Conservation (phyloP, 1,140 invertebrate species). For the Euschistus heros region DNA sequence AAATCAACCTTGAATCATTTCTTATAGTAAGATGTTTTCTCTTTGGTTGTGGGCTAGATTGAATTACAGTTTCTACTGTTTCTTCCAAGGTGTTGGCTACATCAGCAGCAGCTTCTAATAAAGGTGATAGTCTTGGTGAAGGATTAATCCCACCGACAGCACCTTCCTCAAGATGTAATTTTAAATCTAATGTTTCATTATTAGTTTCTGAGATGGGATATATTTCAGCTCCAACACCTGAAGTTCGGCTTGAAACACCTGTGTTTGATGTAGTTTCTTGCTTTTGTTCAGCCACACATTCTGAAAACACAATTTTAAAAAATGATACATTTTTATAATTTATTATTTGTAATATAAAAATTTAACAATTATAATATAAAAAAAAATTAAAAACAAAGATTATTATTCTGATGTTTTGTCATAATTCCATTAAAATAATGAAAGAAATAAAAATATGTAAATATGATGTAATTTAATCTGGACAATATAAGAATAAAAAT, state of each 20-base stretch:
- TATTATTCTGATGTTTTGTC: no score
- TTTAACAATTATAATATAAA: no score
- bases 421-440: no score
- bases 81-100: constrained; percentile 55
- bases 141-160: not conserved
- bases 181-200: not conserved
- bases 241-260: constrained; percentile 2
- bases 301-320: not conserved
- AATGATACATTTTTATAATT: not conserved
- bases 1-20: constrained; percentile 34
- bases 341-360: not conserved
- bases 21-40: constrained; percentile 39
- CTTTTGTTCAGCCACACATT: constrained; percentile 3
- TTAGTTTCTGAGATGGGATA: not conserved
- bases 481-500: no score
- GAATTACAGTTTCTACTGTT: constrained; percentile 50
- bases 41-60: constrained; percentile 43
- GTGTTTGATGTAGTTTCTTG: not conserved
- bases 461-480: no score
- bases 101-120: constrained; percentile 52
- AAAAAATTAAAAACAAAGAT: no score
- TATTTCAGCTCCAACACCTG: constrained; percentile 19
- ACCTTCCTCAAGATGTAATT: constrained; percentile 24
- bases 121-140: constrained; percentile 31
- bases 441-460: no score